Base-by-base conservation (phyloP, 2,888 invertebrate genomes). In the Leptopterna dolabrata region DNA sequence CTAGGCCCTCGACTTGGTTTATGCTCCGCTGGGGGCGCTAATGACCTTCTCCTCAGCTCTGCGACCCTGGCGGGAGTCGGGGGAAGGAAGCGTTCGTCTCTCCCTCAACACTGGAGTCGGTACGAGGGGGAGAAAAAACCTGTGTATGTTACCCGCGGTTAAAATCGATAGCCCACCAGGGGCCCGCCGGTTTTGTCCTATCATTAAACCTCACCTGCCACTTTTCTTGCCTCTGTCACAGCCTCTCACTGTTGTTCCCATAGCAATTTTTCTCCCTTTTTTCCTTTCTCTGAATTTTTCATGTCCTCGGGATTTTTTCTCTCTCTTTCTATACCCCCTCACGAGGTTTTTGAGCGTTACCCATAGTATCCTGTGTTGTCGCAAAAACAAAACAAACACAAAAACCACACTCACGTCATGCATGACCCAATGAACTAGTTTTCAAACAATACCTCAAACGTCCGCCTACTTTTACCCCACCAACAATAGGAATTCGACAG, bases 201-300 rank as follows among this genome's bases (percentile, higher is more conserved):
- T 81, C 51, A 81, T 81, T 81, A 81, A 78, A 81, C 81, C 81
- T 81, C 81, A 81, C 81, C 81, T 81, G 81, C 47, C 47, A 45
- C 47, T 51, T 81, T 51, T 81, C 81, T 81, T 55, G 47, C 81
- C 16, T 51, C 29, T 55, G 13, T 29, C 55, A 30, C 36, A 30
- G 36, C n/a, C 73, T 73, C 51, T 71, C 73, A 14, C 73, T 71
- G 71, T 73, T 73, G 36, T 73, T 73, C 41, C 73, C n/a, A 73
- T 19, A n/a, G 36, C 73, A 9, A 73, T 73, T 73, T 73, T 73
- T 73, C 73, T 73, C 71, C 13, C 73, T 36, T 73, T 63, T 63
- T 27, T 63, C 27, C 63, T 24, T n/a, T n/a, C 36, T 36, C 36
- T 63, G 63, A 63, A 63, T 63, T 63, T 63, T 63, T 63, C 63